These are phyloP conservation scores for Elymnias hypermnestra DNA, from an alignment of 1,140 invertebrate genomes.

Conservation along the genomic window DNA sequence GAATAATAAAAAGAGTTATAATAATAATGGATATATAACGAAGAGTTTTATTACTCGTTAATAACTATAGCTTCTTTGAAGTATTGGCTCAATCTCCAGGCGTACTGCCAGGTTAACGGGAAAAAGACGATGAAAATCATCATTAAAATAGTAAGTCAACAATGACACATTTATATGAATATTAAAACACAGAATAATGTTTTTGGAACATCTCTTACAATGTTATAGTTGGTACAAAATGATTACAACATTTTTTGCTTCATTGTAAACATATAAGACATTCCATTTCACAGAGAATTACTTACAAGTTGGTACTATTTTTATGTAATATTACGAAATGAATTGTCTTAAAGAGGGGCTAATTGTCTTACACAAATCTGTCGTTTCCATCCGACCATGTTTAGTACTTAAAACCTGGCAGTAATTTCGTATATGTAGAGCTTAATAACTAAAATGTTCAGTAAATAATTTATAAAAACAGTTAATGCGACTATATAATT, in stretches of 20 bases:
- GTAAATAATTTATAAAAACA: no score
- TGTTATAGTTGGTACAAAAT: constrained; percentile 14
- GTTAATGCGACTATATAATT: no score
- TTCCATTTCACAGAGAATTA: background rate
- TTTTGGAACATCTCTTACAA: constrained; percentile 13
- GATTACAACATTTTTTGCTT: background rate
- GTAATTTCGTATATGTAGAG: no score
- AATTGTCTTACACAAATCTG: background rate
- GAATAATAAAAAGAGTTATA: constrained; percentile 1
- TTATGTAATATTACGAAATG: no score
- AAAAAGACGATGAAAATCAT: constrained; percentile 67
- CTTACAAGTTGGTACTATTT: background rate
- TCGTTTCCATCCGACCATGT: background rate
- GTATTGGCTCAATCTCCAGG: constrained; percentile 95
- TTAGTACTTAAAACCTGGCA: background rate
- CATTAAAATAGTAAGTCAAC: constrained; percentile 51
- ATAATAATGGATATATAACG: constrained; percentile 67
- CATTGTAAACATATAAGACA: background rate
- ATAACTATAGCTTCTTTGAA: constrained; percentile 94
- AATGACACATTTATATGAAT: constrained; percentile 31
- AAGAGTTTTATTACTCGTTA: constrained; percentile 75
- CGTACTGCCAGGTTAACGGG: constrained; percentile 83
- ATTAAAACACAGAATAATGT: constrained; percentile 22
- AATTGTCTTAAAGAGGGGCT: constrained; percentile 8
- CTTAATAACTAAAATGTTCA: no score